Evolutionary conservation across 2,113 vertebrate genomes (phyloP), one percentile per base, ranked within the genome.

Genomic region (Melanerpes aurifrons): DNA sequence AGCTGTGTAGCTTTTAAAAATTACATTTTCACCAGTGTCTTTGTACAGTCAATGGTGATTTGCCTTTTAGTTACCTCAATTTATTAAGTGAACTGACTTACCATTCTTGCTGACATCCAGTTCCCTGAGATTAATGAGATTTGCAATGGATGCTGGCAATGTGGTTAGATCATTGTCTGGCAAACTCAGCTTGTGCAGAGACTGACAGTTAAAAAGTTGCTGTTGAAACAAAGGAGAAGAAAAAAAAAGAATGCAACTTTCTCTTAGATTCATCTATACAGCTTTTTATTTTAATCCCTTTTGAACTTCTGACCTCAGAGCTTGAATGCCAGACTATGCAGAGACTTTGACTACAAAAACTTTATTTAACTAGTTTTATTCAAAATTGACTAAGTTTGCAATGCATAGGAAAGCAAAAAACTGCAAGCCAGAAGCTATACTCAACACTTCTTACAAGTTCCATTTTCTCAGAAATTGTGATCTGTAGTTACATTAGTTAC

Each of bases 131-230:
- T 99, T 99, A 98, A 99, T 98, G 97, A 99, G 99, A 98, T 99
- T 99, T 96, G 99, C 98, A 96, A 99, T 99, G 75, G 98, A 98
- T 91, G 99, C 97, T 84, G 99, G 99, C 98, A 99, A 98, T 81
- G 98, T 97, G 58, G 98, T 98, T 91, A 99, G 98, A 98, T 99
- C 99, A 97, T 99, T 99, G 98, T 99, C 99, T 93, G 99, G 99
- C 98, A 99, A 98, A 98, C 99, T 99, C 98, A 99, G 97, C 91
- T 99, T 99, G 95, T 99, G 98, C 93, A 99, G 98, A 95, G 98
- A 98, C 97, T 99, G 99, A 98, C 99, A 99, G 98, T 99, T 99
- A 98, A 99, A 99, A 96, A 99, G 98, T 99, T 99, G 99, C 99
- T 99, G 85, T 97, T 91, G 89, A 95, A 86, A 97, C 82, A 97